Percentiles rank a stretch among this genome's conserved stretches.
phyloP scores from a whole-genome alignment of 1,140 invertebrate species.

The Chymomyza costata region DNA sequence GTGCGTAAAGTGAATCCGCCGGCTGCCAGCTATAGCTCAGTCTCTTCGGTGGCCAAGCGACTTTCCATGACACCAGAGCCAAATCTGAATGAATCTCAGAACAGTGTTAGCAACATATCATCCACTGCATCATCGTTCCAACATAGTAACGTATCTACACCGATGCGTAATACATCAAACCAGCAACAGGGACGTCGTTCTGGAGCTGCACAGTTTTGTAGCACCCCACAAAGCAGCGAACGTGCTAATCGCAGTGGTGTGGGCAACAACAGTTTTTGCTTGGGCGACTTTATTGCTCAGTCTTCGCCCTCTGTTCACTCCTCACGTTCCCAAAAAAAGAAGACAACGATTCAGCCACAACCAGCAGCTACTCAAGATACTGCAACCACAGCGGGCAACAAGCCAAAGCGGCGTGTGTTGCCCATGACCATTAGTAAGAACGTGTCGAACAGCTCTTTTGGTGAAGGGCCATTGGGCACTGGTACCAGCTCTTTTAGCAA shows the following conservation, averaged over 20 bases:
- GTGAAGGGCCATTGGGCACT: constrained; percentile 13
- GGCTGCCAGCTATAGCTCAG: not conserved
- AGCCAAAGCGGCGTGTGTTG: constrained; percentile 60
- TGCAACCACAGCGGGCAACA: constrained; percentile 19
- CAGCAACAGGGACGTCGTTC: constrained; percentile 31
- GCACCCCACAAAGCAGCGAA: constrained; percentile 45
- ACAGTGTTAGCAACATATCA: too few species aligned
- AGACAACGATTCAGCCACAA: constrained; percentile 24
- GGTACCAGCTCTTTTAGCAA: constrained; percentile 64
- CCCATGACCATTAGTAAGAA: constrained; percentile 63
- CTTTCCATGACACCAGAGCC: constrained; percentile 19
- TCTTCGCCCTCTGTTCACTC: too few species aligned
- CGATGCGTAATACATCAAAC: constrained; percentile 14
- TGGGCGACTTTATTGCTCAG: constrained; percentile 55
- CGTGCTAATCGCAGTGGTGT: constrained; percentile 22
- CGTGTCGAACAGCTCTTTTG: constrained; percentile 46
- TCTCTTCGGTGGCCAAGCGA: too few species aligned
- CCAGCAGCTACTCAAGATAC: constrained; percentile 41
- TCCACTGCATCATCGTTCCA: not conserved
- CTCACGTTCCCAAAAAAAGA: not conserved
- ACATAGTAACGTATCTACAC: constrained; percentile 15
- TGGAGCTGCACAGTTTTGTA: constrained; percentile 21
- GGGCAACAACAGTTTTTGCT: constrained; percentile 42
- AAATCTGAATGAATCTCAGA: constrained; percentile 23
- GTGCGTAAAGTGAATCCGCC: constrained; percentile 18